Evolutionary conservation across 2,888 invertebrate genomes (phyloP).

Genomic region (Podabrus alpinus): DNA sequence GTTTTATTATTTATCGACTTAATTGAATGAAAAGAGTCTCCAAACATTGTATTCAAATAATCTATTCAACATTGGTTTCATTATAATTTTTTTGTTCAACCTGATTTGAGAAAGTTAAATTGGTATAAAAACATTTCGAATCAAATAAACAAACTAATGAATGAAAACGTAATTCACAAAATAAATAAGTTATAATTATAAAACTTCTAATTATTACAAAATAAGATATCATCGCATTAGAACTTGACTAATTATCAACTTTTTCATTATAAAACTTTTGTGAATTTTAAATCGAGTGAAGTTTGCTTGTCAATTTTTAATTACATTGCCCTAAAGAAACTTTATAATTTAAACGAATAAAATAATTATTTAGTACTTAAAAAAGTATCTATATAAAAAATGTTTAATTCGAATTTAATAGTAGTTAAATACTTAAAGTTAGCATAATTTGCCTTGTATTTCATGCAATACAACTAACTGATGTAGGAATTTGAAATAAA

Average conservation of each 20-base stretch:
- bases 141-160: background rate
- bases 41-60: too few species aligned
- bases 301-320: background rate
- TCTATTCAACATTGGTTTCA: background rate
- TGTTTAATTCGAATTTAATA: too few species aligned
- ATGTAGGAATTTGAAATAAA: background rate
- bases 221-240: background rate
- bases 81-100: background rate
- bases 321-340: background rate
- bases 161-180: background rate
- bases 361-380: background rate
- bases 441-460: background rate
- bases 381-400: too few species aligned
- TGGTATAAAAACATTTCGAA: background rate
- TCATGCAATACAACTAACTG: background rate
- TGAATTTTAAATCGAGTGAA: background rate
- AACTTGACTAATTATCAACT: background rate
- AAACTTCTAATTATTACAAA: background rate
- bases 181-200: background rate
- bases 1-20: too few species aligned
- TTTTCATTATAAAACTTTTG: background rate
- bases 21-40: too few species aligned
- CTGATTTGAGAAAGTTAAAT: background rate
- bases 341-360: background rate
- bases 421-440: too few species aligned